phyloP scores from a whole-genome alignment of 2,113 vertebrate genomes.

The Hymenochirus boettgeri region DNA sequence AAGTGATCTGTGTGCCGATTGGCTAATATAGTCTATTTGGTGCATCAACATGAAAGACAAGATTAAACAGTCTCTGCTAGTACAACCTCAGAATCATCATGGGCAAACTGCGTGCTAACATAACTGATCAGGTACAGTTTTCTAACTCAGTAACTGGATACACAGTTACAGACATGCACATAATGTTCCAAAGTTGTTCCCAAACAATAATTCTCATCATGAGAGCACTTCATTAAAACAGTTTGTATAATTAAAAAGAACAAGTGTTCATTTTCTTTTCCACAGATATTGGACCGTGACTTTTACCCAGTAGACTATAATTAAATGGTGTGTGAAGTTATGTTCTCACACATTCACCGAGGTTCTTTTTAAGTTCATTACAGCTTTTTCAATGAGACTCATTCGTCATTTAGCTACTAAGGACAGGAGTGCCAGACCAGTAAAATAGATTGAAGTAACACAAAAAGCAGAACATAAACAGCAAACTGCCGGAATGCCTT shows the following conservation, averaged over 20 bases:
- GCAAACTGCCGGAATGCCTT: slow-evolving; percentile 7
- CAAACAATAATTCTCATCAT: too few relatives aligned
- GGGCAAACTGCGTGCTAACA: too few relatives aligned
- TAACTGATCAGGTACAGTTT: too few relatives aligned
- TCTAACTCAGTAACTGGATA: too few relatives aligned
- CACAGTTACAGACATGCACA: too few relatives aligned
- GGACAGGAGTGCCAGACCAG: background rate
- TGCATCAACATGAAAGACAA: too few relatives aligned
- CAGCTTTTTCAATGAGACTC: slow-evolving; percentile 24
- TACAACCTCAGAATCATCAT: too few relatives aligned
- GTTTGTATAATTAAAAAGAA: slow-evolving; percentile 30
- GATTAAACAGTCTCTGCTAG: too few relatives aligned
- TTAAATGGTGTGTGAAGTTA: slow-evolving; percentile 46
- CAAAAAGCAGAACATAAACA: background rate
- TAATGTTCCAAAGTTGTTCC: too few relatives aligned
- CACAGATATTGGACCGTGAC: slow-evolving; percentile 43
- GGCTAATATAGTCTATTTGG: too few relatives aligned
- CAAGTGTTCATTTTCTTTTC: background rate
- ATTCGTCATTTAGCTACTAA: slow-evolving; percentile 24
- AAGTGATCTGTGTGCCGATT: too few relatives aligned
- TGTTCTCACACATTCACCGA: slow-evolving; percentile 36
- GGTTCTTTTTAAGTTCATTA: slow-evolving; percentile 42
- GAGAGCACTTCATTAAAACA: too few relatives aligned
- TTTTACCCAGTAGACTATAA: slow-evolving; percentile 42
- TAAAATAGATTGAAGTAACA: background rate